Percentiles rank a stretch among this genome's conserved stretches.
Evolutionary conservation across 2,888 invertebrate species (phyloP).

Genomic region (Dinocampus coccinellae): DNA sequence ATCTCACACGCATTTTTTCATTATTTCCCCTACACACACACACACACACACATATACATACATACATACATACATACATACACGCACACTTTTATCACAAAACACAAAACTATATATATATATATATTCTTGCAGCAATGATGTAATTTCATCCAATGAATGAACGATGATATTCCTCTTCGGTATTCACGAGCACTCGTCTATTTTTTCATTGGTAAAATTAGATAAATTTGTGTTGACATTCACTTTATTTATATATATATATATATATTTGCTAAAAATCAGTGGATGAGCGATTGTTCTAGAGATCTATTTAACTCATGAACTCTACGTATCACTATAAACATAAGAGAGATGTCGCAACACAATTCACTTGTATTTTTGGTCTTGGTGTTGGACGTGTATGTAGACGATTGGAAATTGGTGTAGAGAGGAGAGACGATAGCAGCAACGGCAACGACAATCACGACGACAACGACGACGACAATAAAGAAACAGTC

Average conservation of each 20-base stretch:
- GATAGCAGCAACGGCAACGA: not conserved
- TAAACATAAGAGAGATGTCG: conserved; percentile 20
- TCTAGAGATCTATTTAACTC: conserved; percentile 8
- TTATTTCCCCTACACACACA: too few species aligned
- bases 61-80: not conserved
- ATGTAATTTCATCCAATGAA: not conserved
- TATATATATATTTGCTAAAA: not conserved
- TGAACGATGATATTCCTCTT: not conserved
- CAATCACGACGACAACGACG: not conserved
- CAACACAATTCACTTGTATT: not conserved
- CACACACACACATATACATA: not conserved
- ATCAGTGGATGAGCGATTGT: conserved; percentile 9
- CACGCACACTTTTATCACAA: not conserved
- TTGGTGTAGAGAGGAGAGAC: not conserved
- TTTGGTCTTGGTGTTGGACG: conserved; percentile 16
- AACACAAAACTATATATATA: not conserved
- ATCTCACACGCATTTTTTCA: not conserved
- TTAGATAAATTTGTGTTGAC: not conserved
- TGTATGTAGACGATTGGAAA: not conserved
- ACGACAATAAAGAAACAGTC: not conserved
- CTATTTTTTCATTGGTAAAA: not conserved
- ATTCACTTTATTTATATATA: not conserved
- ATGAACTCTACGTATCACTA: conserved; percentile 15
- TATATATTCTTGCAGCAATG: conserved; percentile 15
- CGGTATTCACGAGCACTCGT: not conserved